Base-by-base conservation (phyloP, 2,797 vertebrate genomes). In the Pangasius larnaudii region DNA sequence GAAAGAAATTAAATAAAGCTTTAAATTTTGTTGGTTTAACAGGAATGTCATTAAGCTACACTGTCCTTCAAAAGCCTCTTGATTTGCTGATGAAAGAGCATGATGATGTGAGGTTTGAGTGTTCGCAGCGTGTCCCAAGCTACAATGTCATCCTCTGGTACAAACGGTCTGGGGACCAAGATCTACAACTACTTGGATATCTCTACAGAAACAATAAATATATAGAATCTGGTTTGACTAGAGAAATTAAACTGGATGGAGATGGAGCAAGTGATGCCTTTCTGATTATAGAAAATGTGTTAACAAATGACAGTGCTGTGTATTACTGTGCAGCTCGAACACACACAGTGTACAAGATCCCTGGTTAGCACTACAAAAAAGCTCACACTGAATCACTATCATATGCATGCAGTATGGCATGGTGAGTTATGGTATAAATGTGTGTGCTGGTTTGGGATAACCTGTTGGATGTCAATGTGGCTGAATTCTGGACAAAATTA, bases 321-420 rank as follows among this genome's bases (percentile, higher is more conserved):
- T 95, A 95, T 82, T 94, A 90, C 90, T 95, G 93, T 92, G 94
- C 92, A 30, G 93, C 91, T 75, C 81, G 82, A 0, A n/a, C 65
- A 39, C 92, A 94, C 93, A 94, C 94, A 91, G 90, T 92, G 86
- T 0, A 36, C 11, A 11, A 86, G 0, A 33, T 87, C 19, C 58
- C 85, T 86, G 72, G n/a, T 72, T 7, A 56, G 87, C 87, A 78
- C 5, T 51, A 90, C 92, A 93, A 91, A 93, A 94, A 94, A 39
- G 89, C 10, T 87, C 30, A 39, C n/a, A 14, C 53, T 51, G 24
- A 0, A 56, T 78, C 51, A 33, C 30, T 22, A 39, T 56, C 74
- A 53, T 18, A 53, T 51, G 5, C 36, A 72, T 42, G 11, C 69
- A 72, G 36, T 22, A 36, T 39, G 36, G 69, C 36, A 14, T 39